Evolutionary conservation across 2,888 invertebrate genomes (phyloP).

Genomic region (Patella ulyssiponensis): DNA sequence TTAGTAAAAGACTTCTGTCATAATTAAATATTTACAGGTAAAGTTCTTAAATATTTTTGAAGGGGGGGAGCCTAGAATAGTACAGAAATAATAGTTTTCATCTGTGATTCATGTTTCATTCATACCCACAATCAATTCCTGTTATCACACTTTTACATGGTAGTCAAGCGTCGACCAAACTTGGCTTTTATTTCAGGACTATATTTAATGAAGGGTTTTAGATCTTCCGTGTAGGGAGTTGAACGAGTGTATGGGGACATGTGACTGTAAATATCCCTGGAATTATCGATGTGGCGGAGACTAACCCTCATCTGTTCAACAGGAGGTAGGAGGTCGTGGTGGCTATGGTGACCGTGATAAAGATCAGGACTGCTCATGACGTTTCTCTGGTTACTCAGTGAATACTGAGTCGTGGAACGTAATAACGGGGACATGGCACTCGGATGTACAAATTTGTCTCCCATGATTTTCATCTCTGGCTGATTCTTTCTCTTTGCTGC

Average conservation of each 20-base stretch:
- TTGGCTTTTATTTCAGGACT: conserved; percentile 57
- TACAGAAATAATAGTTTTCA: too few relatives aligned
- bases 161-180: conserved; percentile 29
- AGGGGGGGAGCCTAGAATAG: too few relatives aligned
- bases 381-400: conserved; percentile 56
- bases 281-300: conserved; percentile 54
- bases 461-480: conserved; percentile 53
- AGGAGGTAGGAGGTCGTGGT: conserved; percentile 55
- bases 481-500: conserved; percentile 37
- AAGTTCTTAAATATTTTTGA: too few relatives aligned
- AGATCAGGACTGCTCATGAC: conserved; percentile 61
- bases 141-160: conserved; percentile 15
- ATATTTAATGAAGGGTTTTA: conserved; percentile 62
- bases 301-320: conserved; percentile 59
- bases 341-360: conserved; percentile 30
- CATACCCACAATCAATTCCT: too few relatives aligned
- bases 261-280: conserved; percentile 24
- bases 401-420: conserved; percentile 62
- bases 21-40: too few relatives aligned
- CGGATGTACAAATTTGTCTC: conserved; percentile 56
- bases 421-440: conserved; percentile 56
- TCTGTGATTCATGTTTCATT: too few relatives aligned
- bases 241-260: conserved; percentile 33
- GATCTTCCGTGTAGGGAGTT: conserved; percentile 47
- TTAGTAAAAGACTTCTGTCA: too few relatives aligned